Percentiles rank a stretch among this genome's conserved stretches.
Evolutionary conservation across 2,797 vertebrate genomes (phyloP).

Genomic region (Bradypus variegatus): DNA sequence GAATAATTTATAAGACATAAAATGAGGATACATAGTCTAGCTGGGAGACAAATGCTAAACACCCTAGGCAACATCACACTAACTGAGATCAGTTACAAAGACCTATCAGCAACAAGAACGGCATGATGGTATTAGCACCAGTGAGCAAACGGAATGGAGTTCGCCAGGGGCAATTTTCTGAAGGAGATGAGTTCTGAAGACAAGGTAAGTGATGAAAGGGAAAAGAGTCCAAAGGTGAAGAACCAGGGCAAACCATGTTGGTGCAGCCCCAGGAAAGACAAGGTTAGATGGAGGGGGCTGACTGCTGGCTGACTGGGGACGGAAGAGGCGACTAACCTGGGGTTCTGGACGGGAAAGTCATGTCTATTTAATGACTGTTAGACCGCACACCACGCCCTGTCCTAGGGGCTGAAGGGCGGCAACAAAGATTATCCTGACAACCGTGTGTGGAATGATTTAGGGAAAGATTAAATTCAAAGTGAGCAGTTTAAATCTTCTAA

Average conservation of each 20-base stretch:
- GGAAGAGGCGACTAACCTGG: background rate
- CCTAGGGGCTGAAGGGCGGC: background rate
- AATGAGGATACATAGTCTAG: background rate
- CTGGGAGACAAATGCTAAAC: background rate
- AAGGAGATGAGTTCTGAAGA: background rate
- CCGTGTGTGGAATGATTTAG: background rate
- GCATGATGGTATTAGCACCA: background rate
- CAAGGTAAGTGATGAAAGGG: background rate
- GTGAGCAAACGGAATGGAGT: background rate
- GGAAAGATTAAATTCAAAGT: background rate
- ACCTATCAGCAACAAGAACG: background rate
- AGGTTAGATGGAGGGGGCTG: background rate
- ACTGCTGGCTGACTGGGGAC: too few species aligned
- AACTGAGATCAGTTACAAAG: conserved; percentile 1
- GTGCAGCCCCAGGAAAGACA: background rate
- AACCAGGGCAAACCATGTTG: background rate
- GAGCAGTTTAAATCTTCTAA: background rate
- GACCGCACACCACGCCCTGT: background rate
- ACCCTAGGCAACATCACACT: background rate
- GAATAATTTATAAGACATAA: conserved; percentile 42
- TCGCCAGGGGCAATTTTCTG: background rate
- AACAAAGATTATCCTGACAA: background rate
- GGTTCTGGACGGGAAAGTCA: background rate
- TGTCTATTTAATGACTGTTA: background rate
- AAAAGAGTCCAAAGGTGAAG: background rate